phyloP scores from a whole-genome alignment of 2,113 vertebrate species.

The Dicerorhinus sumatrensis region DNA sequence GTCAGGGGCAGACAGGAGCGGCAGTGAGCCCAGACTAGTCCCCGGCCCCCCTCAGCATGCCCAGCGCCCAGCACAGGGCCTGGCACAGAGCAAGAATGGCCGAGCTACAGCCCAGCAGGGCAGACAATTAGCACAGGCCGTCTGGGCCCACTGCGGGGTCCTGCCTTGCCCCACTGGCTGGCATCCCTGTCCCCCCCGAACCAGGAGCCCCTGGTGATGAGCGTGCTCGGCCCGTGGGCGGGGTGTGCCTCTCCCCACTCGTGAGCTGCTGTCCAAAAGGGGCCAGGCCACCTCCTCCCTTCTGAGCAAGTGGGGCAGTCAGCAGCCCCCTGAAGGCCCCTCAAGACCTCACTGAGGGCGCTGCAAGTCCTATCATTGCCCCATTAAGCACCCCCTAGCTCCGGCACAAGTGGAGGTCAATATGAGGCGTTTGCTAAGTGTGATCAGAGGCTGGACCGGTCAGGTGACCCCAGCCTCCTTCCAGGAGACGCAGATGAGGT shows the following conservation, averaged over 20 bases:
- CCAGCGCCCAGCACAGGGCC: background rate
- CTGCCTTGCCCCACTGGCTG: fast-evolving
- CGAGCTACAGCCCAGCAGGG: fast-evolving
- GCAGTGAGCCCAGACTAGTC: background rate
- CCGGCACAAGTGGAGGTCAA: constrained; percentile 67
- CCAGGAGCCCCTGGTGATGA: fast-evolving
- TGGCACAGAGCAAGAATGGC: fast-evolving
- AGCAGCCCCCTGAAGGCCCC: fast-evolving
- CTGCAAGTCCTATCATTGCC: constrained; percentile 82
- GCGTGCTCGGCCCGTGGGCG: fast-evolving
- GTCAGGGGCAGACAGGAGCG: fast-evolving
- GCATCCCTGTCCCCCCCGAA: fast-evolving
- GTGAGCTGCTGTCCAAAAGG: background rate
- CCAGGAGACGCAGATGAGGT: fast-evolving
- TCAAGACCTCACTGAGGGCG: constrained; percentile 67
- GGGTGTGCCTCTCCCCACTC: fast-evolving
- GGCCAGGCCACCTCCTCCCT: fast-evolving
- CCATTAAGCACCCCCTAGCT: constrained; percentile 80
- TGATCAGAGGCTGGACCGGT: background rate
- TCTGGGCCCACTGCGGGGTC: fast-evolving
- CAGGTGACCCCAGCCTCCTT: fast-evolving
- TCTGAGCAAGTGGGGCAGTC: background rate
- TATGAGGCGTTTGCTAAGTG: constrained; percentile 70
- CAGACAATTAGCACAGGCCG: fast-evolving
- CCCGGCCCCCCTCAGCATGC: fast-evolving